Percentiles rank a stretch among this genome's conserved stretches.
Evolutionary conservation across 2,797 vertebrate species (phyloP).

Genomic region (Nasua narica): DNA sequence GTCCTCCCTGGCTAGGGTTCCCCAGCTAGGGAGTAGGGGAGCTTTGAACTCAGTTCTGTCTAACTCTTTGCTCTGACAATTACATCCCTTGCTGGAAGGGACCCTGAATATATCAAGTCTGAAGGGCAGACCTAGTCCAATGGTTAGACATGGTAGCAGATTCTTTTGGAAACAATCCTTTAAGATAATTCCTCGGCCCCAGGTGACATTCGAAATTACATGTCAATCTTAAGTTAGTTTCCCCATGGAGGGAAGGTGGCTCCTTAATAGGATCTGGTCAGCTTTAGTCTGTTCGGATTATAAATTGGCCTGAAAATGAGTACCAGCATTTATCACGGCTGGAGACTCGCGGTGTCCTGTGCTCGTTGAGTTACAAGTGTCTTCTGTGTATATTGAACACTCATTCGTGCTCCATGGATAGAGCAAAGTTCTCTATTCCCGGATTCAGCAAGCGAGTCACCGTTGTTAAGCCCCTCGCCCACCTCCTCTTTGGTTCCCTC

Average conservation of each 20-base stretch:
- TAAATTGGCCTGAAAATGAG: neutral
- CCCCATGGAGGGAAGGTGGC: neutral
- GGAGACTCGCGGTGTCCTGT: neutral
- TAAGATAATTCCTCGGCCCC: neutral
- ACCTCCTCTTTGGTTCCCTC: neutral
- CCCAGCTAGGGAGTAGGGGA: neutral
- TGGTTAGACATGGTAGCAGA: neutral
- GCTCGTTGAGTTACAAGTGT: neutral
- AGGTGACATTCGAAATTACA: neutral
- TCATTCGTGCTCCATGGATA: neutral
- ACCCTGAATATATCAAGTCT: neutral
- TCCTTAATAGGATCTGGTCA: neutral
- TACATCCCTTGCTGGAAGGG: neutral
- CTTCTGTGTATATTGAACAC: neutral
- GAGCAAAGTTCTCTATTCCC: neutral
- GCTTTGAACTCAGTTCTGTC: neutral
- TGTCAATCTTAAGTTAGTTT: neutral
- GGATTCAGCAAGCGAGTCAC: neutral
- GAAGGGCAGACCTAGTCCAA: neutral
- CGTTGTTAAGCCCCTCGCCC: neutral
- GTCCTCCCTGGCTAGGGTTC: neutral
- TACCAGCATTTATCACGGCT: neutral
- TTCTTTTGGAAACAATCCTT: neutral
- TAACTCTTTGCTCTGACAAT: neutral
- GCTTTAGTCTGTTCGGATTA: neutral